Evolutionary conservation across 2,797 vertebrate species (phyloP).

Genomic region (Alosa sapidissima): DNA sequence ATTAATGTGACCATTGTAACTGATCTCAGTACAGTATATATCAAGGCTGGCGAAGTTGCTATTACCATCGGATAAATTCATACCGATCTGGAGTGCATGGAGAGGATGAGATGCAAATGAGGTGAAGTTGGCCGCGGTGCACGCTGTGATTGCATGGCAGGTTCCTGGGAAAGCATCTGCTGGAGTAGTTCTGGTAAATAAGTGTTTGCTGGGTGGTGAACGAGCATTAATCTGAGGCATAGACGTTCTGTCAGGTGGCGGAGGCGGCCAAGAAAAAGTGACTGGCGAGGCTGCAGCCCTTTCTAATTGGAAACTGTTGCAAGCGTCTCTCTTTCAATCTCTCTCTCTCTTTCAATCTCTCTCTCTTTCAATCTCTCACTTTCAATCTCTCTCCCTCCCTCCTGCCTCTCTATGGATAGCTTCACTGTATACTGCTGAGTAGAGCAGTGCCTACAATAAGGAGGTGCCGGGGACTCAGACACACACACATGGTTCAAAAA

Average conservation of each 20-base stretch:
- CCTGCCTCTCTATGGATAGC: neutral
- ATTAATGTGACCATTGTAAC: neutral
- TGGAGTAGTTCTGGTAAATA: neutral
- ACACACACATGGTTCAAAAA: neutral
- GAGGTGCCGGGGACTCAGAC: neutral
- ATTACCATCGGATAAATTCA: neutral
- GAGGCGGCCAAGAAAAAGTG: neutral
- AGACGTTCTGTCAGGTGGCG: neutral
- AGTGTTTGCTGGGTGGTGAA: conserved; percentile 11
- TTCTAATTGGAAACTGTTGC: conserved; percentile 3
- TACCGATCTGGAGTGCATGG: neutral
- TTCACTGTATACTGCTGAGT: neutral
- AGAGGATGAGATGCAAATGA: neutral
- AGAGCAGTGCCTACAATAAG: neutral
- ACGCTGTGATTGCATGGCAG: neutral
- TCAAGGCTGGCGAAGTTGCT: neutral
- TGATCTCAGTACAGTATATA: neutral
- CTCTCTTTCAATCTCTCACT: neutral
- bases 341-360: neutral
- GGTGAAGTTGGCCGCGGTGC: neutral
- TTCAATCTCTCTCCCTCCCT: neutral
- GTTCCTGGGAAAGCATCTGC: neutral
- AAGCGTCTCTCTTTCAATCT: neutral
- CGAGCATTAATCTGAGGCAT: neutral
- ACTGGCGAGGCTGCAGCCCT: neutral